Percentiles rank a stretch among this genome's conserved stretches.
These are phyloP conservation scores for Syngnathus typhle DNA, from an alignment of 2,113 vertebrate species.

Conservation along the genomic window DNA sequence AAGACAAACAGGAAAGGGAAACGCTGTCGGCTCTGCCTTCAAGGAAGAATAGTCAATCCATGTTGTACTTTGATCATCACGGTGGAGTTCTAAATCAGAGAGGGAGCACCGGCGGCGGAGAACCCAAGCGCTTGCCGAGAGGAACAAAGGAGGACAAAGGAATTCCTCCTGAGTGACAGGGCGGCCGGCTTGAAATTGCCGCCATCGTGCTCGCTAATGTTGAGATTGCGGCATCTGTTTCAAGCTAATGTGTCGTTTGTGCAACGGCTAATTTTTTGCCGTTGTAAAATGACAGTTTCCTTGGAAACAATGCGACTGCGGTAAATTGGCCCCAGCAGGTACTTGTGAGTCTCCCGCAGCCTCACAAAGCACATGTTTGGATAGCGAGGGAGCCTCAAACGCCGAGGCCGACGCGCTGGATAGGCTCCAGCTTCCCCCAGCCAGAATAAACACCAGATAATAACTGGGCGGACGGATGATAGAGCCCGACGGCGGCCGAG, in stretches of 20 bases:
- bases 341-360: background rate
- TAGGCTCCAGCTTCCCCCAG: background rate
- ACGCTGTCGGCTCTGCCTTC: background rate
- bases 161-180: no score
- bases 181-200: no score
- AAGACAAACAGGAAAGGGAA: background rate
- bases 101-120: background rate
- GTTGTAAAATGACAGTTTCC: constrained; percentile 2
- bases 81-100: background rate
- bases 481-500: background rate
- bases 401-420: background rate
- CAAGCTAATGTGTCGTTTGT: background rate
- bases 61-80: background rate
- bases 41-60: background rate
- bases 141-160: no score
- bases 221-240: background rate
- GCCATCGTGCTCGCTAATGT: background rate
- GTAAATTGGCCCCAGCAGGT: background rate
- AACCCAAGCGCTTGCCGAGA: background rate
- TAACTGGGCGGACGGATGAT: background rate
- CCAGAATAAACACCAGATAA: background rate
- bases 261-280: background rate
- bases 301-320: background rate
- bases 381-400: background rate
- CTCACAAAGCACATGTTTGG: background rate